Base-by-base conservation (phyloP, 2,113 vertebrate genomes). In the Thamnophis sirtalis region DNA sequence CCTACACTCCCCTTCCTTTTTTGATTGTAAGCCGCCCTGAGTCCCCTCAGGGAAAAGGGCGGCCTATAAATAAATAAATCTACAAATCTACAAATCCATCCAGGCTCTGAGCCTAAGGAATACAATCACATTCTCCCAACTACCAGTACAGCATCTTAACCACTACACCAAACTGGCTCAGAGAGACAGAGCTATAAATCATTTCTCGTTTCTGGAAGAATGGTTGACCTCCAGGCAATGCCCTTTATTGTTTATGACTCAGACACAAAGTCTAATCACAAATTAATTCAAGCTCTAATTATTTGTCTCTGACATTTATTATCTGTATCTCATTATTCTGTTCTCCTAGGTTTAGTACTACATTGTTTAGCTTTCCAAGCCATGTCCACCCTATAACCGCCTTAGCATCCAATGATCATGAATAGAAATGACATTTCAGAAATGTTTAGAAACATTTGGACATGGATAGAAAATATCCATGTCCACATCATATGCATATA, bases 281-380 rank as follows among this genome's bases (percentile, higher is more conserved):
- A 58, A 80, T 94, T 91, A 91, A 91, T 55, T 68, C 94, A 56
- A 88, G 9, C 93, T 84, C 63, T 96, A 96, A 96, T 96, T 89
- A 4, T 93, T 90, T 50, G 86, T 33, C 92, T 86, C 9, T 93
- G 94, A 87, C 86, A 0, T 91, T 90, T 43, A 51, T 4, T 92
- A 93, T 93, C 92, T 85, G 21, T 0, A 5, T 73, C 95, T 55
- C 38, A 19, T 92, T 85, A 19, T 93, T 88, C 94, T 93, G 95
- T 92, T 93, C 92, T 84, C 60, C 86, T 91, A 28, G 94, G 92
- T 96, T 97, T 96, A 96, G 92, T 90, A 50, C 0, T n/a, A 54
- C 53, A 38, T 90, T 89, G 0, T 0, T 85, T 5, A 5, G 84
- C 94, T 19, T 91, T 60, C 90, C 93, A 85, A 96, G 94, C 95